Percentiles rank a stretch among this genome's conserved stretches.
Evolutionary conservation across 2,797 vertebrate genomes (phyloP).

Genomic region (Bryconaethiops microstoma): DNA sequence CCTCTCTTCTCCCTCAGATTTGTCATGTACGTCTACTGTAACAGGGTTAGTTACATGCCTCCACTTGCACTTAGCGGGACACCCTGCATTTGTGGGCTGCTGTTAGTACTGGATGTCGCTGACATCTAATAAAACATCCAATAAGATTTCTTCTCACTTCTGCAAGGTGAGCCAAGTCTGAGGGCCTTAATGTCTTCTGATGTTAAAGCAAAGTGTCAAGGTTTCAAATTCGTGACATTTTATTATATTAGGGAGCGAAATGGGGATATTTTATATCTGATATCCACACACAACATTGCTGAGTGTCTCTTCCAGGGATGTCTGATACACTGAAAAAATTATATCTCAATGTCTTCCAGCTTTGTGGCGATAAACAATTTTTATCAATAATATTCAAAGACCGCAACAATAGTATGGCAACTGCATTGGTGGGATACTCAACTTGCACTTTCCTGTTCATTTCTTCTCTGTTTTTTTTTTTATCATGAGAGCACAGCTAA

Average conservation of each 20-base stretch:
- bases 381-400: too few relatives aligned
- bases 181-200: background rate
- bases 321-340: background rate
- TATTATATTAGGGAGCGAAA: background rate
- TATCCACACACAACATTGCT: background rate
- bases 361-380: too few relatives aligned
- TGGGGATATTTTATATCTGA: background rate
- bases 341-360: too few relatives aligned
- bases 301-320: background rate
- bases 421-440: too few relatives aligned
- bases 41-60: conserved; percentile 43
- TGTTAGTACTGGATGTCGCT: conserved; percentile 18
- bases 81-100: conserved; percentile 28
- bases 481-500: too few relatives aligned
- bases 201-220: too few relatives aligned
- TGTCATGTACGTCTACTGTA: conserved; percentile 45
- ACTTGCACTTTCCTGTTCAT: too few relatives aligned
- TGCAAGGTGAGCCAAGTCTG: conserved; percentile 4
- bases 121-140: conserved; percentile 16
- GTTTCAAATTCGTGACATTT: background rate
- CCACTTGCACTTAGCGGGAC: conserved; percentile 31
- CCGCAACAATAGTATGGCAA: too few relatives aligned
- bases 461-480: too few relatives aligned
- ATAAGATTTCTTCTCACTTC: conserved; percentile 2
- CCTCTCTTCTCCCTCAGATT: conserved; percentile 41